Evolutionary conservation across 2,113 vertebrate species (phyloP).

Genomic region (Chaetodon trifascialis): DNA sequence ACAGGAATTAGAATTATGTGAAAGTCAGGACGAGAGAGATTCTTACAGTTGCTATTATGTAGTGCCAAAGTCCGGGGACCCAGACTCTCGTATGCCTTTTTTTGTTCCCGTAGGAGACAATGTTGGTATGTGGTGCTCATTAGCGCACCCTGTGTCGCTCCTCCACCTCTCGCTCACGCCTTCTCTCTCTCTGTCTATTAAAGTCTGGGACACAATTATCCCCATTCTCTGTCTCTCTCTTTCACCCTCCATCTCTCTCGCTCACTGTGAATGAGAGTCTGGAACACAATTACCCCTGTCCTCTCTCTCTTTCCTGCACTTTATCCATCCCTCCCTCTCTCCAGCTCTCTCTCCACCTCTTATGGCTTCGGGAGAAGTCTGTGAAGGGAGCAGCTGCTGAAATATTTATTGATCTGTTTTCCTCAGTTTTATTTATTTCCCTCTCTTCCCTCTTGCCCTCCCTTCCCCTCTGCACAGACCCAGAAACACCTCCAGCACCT

Average conservation of each 20-base stretch:
- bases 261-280: slow-evolving; percentile 68
- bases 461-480: slow-evolving; percentile 47
- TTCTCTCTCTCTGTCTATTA: slow-evolving; percentile 70
- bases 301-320: slow-evolving; percentile 52
- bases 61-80: slow-evolving; percentile 58
- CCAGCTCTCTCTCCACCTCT: slow-evolving; percentile 50
- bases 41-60: slow-evolving; percentile 63
- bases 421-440: slow-evolving; percentile 80
- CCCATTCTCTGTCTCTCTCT: slow-evolving; percentile 61
- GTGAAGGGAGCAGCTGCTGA: slow-evolving; percentile 82
- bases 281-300: slow-evolving; percentile 77
- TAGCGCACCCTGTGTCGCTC: slow-evolving; percentile 68
- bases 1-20: slow-evolving; percentile 69
- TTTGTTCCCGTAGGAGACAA: slow-evolving; percentile 67
- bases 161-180: slow-evolving; percentile 69
- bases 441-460: slow-evolving; percentile 49
- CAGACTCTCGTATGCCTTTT: slow-evolving; percentile 43
- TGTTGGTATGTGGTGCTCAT: slow-evolving; percentile 77
- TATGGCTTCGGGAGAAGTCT: slow-evolving; percentile 75
- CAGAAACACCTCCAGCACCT: slow-evolving; percentile 62
- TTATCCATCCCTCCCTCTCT: slow-evolving; percentile 46
- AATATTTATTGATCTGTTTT: slow-evolving; percentile 90
- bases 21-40: slow-evolving; percentile 55
- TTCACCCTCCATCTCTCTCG: slow-evolving; percentile 63
- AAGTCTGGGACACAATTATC: slow-evolving; percentile 76